Percentiles rank a stretch among this genome's conserved stretches.
Conservation (phyloP, 2,888 invertebrate species). For the Galeruca laticollis region DNA sequence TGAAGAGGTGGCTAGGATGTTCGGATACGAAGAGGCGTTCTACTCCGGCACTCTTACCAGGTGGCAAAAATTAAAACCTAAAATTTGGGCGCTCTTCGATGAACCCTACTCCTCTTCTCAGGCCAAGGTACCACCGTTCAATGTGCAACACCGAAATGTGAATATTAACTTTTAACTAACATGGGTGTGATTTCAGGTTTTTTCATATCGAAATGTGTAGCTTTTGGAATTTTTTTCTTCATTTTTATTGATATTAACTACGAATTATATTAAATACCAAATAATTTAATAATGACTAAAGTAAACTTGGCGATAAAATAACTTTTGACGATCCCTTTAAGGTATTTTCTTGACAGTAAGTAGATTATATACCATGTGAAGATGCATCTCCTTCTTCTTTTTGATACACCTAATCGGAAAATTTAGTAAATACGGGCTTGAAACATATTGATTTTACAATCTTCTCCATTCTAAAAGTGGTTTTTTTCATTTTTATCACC, state of each 20-base stretch:
- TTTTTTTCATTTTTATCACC: too few species aligned
- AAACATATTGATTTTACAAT: too few species aligned
- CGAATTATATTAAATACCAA: too few species aligned
- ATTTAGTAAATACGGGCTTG: too few species aligned
- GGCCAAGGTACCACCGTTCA: constrained; percentile 89
- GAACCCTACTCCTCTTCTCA: constrained; percentile 94
- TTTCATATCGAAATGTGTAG: constrained; percentile 14
- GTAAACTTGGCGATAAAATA: too few species aligned
- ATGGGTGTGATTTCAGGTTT: constrained; percentile 35
- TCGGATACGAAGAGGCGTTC: constrained; percentile 90
- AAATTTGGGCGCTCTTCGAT: constrained; percentile 95
- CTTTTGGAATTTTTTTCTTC: constrained; percentile 13
- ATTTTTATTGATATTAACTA: constrained; percentile 7
- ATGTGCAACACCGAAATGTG: constrained; percentile 74
- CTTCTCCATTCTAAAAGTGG: too few species aligned
- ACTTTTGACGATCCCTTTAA: too few species aligned
- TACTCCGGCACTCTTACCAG: constrained; percentile 81
- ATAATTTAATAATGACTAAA: background rate
- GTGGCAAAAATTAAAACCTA: constrained; percentile 93
- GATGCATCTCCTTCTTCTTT: too few species aligned
- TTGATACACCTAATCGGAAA: too few species aligned
- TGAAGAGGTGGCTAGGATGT: constrained; percentile 92
- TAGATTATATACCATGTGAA: too few species aligned
- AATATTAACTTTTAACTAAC: constrained; percentile 58
- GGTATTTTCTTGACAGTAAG: too few species aligned